phyloP scores from a whole-genome alignment of 2,113 vertebrate genomes.

The Tonatia bakeri region DNA sequence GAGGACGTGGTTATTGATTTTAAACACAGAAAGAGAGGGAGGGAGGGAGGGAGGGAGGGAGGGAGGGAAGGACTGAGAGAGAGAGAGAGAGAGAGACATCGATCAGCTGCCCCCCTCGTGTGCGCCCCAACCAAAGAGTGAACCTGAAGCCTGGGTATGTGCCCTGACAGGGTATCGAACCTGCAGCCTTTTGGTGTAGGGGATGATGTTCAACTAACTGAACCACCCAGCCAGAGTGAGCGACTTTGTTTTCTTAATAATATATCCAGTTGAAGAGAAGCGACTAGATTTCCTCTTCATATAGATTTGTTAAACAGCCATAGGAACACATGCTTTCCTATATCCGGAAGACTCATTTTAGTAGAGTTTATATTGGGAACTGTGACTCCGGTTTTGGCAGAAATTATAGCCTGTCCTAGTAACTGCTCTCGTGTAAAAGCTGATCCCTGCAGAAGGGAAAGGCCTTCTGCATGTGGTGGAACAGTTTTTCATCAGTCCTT shows the following conservation, averaged over 20 bases:
- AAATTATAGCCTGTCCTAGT: background rate
- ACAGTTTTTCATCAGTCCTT: background rate
- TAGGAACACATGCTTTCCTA: background rate
- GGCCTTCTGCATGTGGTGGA: background rate
- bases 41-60: no score
- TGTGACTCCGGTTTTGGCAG: background rate
- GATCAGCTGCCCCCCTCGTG: no score
- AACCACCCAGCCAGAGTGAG: no score
- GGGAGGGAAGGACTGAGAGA: no score
- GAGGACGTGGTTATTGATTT: no score
- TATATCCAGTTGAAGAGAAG: background rate
- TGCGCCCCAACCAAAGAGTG: no score
- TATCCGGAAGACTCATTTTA: background rate
- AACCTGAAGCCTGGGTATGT: no score
- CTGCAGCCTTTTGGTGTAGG: no score
- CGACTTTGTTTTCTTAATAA: background rate
- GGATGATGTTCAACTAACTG: no score
- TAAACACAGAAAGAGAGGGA: no score
- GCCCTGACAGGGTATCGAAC: no score
- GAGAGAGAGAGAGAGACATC: no score
- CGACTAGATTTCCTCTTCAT: background rate
- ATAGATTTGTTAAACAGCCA: background rate
- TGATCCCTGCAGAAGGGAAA: background rate
- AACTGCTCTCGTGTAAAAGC: background rate
- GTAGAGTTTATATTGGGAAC: background rate